phyloP scores from a whole-genome alignment of 2,888 invertebrate genomes.

The Eilema caniola region DNA sequence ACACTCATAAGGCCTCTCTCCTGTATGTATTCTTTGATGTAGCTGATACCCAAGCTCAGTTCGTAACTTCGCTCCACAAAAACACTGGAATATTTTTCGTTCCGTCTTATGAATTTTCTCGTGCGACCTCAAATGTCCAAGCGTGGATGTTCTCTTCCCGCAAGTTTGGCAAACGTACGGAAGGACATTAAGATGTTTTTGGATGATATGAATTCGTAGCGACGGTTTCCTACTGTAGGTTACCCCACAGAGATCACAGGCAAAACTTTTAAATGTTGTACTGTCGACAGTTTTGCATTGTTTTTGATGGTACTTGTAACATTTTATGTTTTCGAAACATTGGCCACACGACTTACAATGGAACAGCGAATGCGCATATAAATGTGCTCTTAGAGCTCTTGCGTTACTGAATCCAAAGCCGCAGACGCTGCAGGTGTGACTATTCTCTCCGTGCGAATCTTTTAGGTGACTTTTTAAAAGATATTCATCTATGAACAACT shows the following conservation, averaged over 20 bases:
- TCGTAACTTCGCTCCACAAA: slow-evolving; percentile 71
- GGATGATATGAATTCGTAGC: slow-evolving; percentile 71
- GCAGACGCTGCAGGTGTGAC: slow-evolving; percentile 63
- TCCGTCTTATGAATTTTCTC: slow-evolving; percentile 64
- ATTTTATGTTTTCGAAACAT: slow-evolving; percentile 72
- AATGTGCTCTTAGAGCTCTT: slow-evolving; percentile 68
- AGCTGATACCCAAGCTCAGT: slow-evolving; percentile 70
- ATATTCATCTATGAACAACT: slow-evolving; percentile 55
- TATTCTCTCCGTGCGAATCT: slow-evolving; percentile 50
- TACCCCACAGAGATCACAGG: slow-evolving; percentile 72
- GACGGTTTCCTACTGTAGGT: slow-evolving; percentile 75
- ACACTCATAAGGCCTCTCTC: slow-evolving; percentile 74
- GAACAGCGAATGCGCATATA: slow-evolving; percentile 68
- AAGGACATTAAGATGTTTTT: slow-evolving; percentile 74
- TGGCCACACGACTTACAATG: slow-evolving; percentile 65
- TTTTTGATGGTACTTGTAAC: slow-evolving; percentile 67
- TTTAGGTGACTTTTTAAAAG: slow-evolving; percentile 52
- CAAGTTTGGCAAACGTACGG: slow-evolving; percentile 72
- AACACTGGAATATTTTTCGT: slow-evolving; percentile 65
- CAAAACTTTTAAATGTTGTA: slow-evolving; percentile 44
- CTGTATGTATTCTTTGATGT: slow-evolving; percentile 74
- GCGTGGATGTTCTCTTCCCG: slow-evolving; percentile 74
- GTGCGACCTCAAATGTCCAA: slow-evolving; percentile 70
- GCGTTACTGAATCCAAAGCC: slow-evolving; percentile 64
- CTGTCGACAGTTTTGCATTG: slow-evolving; percentile 52